These are phyloP conservation scores for Plebejus argus DNA, from an alignment of 2,888 invertebrate genomes.

Conservation along the genomic window DNA sequence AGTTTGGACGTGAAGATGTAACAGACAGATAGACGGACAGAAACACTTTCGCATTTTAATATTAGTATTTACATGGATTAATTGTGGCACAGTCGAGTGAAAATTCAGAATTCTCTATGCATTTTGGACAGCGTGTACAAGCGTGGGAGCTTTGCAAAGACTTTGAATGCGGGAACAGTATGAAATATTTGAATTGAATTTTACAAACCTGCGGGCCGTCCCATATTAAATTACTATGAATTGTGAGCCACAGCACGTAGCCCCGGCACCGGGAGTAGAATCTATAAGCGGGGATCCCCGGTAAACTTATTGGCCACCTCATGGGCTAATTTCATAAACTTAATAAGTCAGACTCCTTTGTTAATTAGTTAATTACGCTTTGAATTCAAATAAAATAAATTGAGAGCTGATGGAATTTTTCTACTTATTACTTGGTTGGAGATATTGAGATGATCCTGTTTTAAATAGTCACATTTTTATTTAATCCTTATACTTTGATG, in stretches of 20 bases:
- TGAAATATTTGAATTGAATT: constrained; percentile 31
- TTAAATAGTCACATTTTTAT: too few species aligned
- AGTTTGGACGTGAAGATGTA: too few species aligned
- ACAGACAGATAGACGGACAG: too few species aligned
- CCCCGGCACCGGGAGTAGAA: constrained; percentile 16
- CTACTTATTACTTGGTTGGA: neutral
- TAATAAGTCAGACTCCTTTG: constrained; percentile 5
- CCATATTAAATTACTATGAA: constrained; percentile 32
- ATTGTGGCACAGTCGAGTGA: neutral
- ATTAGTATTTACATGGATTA: too few species aligned
- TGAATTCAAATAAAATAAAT: neutral
- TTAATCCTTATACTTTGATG: too few species aligned
- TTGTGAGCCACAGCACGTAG: constrained; percentile 30
- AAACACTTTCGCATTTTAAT: too few species aligned
- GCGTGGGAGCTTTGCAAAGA: neutral
- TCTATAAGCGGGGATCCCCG: constrained; percentile 25
- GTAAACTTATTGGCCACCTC: constrained; percentile 23
- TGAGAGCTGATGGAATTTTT: neutral
- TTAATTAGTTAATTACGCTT: constrained; percentile 1
- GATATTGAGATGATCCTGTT: too few species aligned
- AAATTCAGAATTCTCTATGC: neutral
- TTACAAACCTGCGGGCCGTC: neutral
- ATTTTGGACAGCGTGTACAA: neutral
- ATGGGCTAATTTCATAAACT: neutral
- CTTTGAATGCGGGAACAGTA: neutral